Percentiles rank a stretch among this genome's conserved stretches.
These are phyloP conservation scores for Crepidodera aurea DNA, from an alignment of 2,888 invertebrate species.

Conservation along the genomic window DNA sequence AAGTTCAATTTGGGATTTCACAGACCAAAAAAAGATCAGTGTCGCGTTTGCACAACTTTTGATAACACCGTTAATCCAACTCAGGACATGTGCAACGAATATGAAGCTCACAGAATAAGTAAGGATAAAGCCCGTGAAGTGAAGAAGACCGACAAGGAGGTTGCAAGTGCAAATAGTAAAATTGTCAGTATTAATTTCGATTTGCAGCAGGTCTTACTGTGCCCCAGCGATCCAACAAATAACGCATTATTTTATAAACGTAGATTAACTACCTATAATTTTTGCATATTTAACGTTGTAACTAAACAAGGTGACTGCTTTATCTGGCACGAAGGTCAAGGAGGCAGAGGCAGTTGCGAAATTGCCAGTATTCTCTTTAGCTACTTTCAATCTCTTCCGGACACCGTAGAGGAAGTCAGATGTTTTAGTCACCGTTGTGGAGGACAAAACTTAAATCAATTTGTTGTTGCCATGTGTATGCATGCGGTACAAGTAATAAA, in stretches of 20 bases:
- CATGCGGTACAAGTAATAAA: conserved; percentile 38
- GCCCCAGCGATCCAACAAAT: conserved; percentile 35
- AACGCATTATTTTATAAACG: conserved; percentile 42
- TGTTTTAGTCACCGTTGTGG: conserved; percentile 48
- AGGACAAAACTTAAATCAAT: conserved; percentile 48
- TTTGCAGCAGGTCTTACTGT: conserved; percentile 39
- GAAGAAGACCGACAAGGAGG: conserved; percentile 23
- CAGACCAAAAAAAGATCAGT: conserved; percentile 22
- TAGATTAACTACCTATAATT: conserved; percentile 34
- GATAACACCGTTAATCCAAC: not conserved
- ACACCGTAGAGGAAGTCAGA: conserved; percentile 30
- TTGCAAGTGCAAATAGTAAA: conserved; percentile 13
- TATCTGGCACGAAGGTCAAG: conserved; percentile 45
- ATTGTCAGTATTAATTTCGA: conserved; percentile 40
- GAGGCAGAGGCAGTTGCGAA: conserved; percentile 42
- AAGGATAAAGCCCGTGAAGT: conserved; percentile 13
- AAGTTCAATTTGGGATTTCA: conserved; percentile 29
- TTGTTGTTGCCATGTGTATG: conserved; percentile 43
- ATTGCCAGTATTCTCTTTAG: conserved; percentile 36
- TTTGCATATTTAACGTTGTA: conserved; percentile 40
- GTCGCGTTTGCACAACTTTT: conserved; percentile 19
- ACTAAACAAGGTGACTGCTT: conserved; percentile 40
- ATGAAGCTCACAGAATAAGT: conserved; percentile 11
- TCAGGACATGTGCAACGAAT: conserved; percentile 3
- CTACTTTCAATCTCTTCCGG: conserved; percentile 43